Evolutionary conservation across 2,797 vertebrate genomes (phyloP).

Genomic region (Carcharodon carcharias): DNA sequence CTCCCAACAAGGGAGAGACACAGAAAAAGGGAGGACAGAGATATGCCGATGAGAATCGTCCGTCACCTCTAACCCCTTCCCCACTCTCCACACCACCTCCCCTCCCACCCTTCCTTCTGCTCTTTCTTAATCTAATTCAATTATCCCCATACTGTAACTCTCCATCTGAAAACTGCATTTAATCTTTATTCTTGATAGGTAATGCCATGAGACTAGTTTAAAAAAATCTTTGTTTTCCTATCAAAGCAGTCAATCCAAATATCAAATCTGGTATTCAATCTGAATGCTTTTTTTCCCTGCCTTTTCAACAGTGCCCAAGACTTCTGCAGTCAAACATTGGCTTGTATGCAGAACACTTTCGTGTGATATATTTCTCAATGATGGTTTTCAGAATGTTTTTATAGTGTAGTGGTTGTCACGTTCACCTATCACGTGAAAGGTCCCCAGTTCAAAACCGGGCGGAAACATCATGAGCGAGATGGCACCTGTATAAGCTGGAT

Average conservation of each 20-base stretch:
- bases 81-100: not conserved
- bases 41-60: not conserved
- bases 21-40: not conserved
- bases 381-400: not conserved
- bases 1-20: too few species aligned
- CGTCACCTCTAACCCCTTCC: not conserved
- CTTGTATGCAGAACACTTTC: not conserved
- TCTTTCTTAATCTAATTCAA: not conserved
- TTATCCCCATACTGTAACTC: not conserved
- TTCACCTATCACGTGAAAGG: too few species aligned
- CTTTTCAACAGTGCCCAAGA: not conserved
- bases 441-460: too few species aligned
- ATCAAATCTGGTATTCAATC: not conserved
- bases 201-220: not conserved
- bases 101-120: not conserved
- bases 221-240: not conserved
- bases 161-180: not conserved
- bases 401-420: too few species aligned
- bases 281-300: not conserved
- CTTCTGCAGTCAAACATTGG: not conserved
- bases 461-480: too few species aligned
- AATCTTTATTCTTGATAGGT: not conserved
- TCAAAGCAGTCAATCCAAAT: not conserved
- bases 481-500: too few species aligned
- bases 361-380: not conserved